Conservation (phyloP, 1,140 invertebrate genomes). For the Sesamia nonagrioides region DNA sequence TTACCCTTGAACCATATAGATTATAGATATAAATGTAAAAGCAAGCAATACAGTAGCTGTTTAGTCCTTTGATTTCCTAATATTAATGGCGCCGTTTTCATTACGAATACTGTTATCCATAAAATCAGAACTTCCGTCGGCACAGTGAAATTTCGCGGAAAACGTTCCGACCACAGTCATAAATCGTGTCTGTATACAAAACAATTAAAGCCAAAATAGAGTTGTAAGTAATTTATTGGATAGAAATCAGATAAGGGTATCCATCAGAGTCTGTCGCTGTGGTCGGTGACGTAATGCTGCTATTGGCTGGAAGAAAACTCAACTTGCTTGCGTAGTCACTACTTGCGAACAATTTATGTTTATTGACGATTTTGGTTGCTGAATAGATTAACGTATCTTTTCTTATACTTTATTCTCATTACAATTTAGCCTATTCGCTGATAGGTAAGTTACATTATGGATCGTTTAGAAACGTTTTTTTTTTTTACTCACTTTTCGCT, state of each 20-base stretch:
- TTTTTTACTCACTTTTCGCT: too few species aligned
- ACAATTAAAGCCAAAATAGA: conserved; percentile 60
- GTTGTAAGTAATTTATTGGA: conserved; percentile 61
- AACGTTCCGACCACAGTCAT: conserved; percentile 45
- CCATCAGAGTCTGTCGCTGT: conserved; percentile 38
- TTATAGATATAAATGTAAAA: too few species aligned
- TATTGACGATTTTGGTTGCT: background rate
- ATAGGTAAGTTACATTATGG: too few species aligned
- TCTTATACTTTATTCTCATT: too few species aligned
- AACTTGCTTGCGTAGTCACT: conserved; percentile 5
- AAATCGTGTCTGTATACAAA: conserved; percentile 54
- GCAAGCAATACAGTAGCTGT: background rate
- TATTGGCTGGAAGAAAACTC: conserved; percentile 8
- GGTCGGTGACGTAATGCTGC: conserved; percentile 16
- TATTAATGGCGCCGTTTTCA: conserved; percentile 8
- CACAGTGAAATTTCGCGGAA: conserved; percentile 25
- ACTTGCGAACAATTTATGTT: background rate
- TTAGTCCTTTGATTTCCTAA: background rate
- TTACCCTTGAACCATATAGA: too few species aligned
- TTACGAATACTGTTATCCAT: conserved; percentile 4
- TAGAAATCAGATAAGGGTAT: conserved; percentile 59
- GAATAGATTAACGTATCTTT: too few species aligned
- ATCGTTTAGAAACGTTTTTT: too few species aligned
- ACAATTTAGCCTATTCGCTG: too few species aligned
- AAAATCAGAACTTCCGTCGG: conserved; percentile 26